Conservation (phyloP, 2,888 invertebrate species). For the Lasiommata megera region DNA sequence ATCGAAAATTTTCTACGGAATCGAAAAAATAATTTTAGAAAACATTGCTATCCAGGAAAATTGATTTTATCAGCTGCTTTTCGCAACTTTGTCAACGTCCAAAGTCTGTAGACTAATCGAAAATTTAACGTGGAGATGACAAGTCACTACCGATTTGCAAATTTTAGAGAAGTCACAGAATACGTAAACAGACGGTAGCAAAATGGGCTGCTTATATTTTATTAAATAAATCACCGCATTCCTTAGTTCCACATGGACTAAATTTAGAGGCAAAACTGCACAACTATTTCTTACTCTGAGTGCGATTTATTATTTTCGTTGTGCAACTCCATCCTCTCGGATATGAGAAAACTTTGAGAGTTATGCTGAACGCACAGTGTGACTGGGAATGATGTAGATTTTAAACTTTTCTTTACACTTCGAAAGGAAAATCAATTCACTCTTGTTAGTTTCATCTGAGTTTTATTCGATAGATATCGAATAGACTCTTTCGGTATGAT, state of each 20-base stretch:
- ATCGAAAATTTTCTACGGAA: no score
- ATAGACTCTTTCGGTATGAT: no score
- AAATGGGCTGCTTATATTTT: neutral
- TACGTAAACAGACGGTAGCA: neutral
- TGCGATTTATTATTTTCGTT: slow-evolving; percentile 9
- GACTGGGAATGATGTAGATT: neutral
- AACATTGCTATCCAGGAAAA: no score
- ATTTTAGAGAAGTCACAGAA: no score
- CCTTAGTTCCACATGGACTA: neutral
- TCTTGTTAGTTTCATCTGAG: neutral
- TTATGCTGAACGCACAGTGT: neutral
- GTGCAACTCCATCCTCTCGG: neutral
- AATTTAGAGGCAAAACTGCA: neutral
- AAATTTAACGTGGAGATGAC: no score
- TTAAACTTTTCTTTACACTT: neutral
- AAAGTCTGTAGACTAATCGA: no score
- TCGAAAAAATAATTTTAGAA: no score
- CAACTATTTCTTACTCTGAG: slow-evolving; percentile 4
- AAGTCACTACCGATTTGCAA: no score
- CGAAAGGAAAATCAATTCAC: neutral
- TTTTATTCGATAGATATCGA: no score
- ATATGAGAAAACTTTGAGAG: slow-evolving; percentile 3
- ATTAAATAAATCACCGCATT: neutral
- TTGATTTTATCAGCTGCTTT: no score
- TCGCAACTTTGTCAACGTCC: no score